These are phyloP conservation scores for Eurystomus gularis DNA, from an alignment of 2,113 vertebrate species.

Conservation along the genomic window DNA sequence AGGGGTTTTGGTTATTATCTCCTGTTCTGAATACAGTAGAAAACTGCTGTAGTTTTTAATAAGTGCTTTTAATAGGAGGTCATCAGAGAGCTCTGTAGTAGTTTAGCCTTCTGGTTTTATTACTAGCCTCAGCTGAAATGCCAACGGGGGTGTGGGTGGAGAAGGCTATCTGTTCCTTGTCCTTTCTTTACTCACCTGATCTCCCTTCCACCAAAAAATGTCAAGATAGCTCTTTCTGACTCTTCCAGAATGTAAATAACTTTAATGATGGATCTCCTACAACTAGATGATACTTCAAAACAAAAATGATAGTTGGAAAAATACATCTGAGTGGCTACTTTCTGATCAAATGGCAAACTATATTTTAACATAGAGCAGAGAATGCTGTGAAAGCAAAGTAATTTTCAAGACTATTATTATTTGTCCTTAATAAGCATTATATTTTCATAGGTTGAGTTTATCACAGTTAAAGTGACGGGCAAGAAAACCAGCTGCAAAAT, in stretches of 20 bases:
- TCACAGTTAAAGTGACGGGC: background rate
- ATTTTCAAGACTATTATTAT: background rate
- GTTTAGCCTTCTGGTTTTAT: background rate
- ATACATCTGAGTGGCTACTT: background rate
- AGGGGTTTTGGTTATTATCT: background rate
- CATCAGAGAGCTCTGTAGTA: background rate
- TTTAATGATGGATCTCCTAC: background rate
- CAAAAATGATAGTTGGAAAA: background rate
- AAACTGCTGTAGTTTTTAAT: background rate
- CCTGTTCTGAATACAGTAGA: background rate
- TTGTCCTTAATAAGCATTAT: background rate
- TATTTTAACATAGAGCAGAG: background rate
- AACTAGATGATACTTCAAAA: background rate
- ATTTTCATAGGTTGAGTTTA: background rate
- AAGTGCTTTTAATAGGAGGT: background rate
- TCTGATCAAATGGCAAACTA: background rate
- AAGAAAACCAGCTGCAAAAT: background rate
- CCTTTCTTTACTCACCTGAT: background rate
- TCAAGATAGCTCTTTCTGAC: background rate
- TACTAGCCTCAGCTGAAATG: background rate
- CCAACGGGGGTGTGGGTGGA: background rate
- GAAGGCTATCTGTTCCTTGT: background rate
- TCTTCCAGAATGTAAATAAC: background rate
- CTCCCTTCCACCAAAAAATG: background rate
- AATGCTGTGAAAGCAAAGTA: background rate